A percentile compares a stretch with the other conserved stretches of the same genome.
Conservation (phyloP, 1,140 invertebrate genomes). For the Drosophila insularis region DNA sequence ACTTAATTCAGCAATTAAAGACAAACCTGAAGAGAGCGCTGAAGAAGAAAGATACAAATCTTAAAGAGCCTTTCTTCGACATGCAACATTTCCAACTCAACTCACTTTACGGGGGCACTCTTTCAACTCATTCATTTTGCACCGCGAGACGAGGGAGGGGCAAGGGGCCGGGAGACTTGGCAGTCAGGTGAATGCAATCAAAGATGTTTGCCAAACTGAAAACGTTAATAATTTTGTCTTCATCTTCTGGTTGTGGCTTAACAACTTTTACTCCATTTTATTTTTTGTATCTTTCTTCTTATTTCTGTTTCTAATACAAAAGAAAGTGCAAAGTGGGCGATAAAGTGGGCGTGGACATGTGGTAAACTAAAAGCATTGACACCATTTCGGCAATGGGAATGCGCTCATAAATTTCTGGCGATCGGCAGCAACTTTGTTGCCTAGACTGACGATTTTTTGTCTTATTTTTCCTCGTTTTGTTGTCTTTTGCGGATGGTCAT, state of each 20-base stretch:
- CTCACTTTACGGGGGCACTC: constrained; percentile 24
- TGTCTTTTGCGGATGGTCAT: not conserved
- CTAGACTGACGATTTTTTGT: constrained; percentile 13
- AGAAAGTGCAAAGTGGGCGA: constrained; percentile 48
- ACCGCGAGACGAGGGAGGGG: too few relatives aligned
- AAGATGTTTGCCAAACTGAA: constrained; percentile 32
- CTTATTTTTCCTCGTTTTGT: not conserved
- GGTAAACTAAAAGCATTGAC: constrained; percentile 10
- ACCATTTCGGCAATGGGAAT: constrained; percentile 9
- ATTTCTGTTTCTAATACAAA: constrained; percentile 31
- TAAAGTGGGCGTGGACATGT: constrained; percentile 13
- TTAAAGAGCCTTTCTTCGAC: constrained; percentile 30
- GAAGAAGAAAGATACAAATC: constrained; percentile 7
- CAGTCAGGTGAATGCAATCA: constrained; percentile 53
- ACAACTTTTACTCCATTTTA: constrained; percentile 53
- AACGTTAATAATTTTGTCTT: constrained; percentile 40
- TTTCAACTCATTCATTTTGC: not conserved
- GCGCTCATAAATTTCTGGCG: not conserved
- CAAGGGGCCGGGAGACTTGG: too few relatives aligned
- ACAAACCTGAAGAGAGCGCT: not conserved
- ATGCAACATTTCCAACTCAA: constrained; percentile 43
- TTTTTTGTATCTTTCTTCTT: constrained; percentile 18
- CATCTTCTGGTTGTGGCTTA: constrained; percentile 40
- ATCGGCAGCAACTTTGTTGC: constrained; percentile 16
- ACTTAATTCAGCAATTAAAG: constrained; percentile 54